Base-by-base conservation (phyloP, 1,140 invertebrate species). In the Anadara kagoshimensis region DNA sequence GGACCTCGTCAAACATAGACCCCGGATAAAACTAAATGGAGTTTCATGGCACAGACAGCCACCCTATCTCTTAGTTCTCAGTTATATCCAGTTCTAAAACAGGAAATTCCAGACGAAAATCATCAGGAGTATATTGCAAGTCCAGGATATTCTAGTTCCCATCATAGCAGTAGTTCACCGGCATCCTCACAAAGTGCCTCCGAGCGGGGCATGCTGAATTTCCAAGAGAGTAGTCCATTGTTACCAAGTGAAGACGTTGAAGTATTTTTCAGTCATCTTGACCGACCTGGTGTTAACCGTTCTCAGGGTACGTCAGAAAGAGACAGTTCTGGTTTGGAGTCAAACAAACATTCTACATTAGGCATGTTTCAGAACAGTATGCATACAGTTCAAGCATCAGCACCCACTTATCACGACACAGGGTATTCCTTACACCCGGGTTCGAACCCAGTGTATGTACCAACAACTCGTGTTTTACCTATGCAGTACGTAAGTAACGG, bases 361-460 rank as follows among this genome's bases (percentile, higher is more conserved):
- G 65, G 24, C 24, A 83, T 85, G 84, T 85, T 81, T 75, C 82
- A 85, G 57, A 81, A 80, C 66, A 75, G 72, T 26, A 79, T 85
- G 76, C 81, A 81, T 47, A 29, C 82, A 0, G 79, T 83, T 76
- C 73, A 75, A 8, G 71, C 70, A 0, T 57, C 73, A 22, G 75
- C 77, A 0, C 65, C 75, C 20, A 76, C 74, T 3, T 82, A 80
- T 68, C 73, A 72, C 47, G 80, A 80, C 47, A 75, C 78, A 10
- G 74, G 78, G n/a, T 76, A 70, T 59, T 73, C 70, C 14, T 76
- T 85, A 62, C 80, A 82, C 41, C 69, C 81, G 18, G 75, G 78
- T 26, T 59, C 84, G n/a, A 87, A 81, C 65, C 85, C 86, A 1
- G 82, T 88, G 22, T 88, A 86, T 72, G 86, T 87, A 8, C 86